Conservation (phyloP, 1,140 invertebrate genomes). For the Drosophila erecta region DNA sequence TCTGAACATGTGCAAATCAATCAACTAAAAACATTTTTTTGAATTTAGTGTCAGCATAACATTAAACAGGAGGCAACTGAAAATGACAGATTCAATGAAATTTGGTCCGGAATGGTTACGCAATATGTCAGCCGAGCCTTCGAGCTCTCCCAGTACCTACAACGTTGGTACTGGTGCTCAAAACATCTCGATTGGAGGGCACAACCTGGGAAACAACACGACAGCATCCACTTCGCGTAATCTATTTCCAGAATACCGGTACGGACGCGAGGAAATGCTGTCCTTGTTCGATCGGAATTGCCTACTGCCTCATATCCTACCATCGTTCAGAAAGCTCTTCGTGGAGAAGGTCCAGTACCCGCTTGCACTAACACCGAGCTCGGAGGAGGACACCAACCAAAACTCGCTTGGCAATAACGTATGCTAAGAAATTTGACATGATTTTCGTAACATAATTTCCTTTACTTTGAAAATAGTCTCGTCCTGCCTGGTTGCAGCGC, state of each 20-base stretch:
- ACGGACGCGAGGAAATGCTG: conserved; percentile 95
- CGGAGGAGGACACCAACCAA: conserved; percentile 89
- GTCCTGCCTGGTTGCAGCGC: conserved; percentile 87
- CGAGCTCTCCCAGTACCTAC: conserved; percentile 53
- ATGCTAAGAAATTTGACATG: conserved; percentile 19
- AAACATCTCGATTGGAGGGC: conserved; percentile 52
- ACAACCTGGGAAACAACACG: conserved; percentile 24
- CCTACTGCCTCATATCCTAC: conserved; percentile 88
- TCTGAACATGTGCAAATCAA: neutral
- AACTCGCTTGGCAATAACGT: conserved; percentile 42
- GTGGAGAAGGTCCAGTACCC: conserved; percentile 91
- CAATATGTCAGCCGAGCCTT: conserved; percentile 86
- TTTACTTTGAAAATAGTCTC: conserved; percentile 40
- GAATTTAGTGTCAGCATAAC: conserved; percentile 28
- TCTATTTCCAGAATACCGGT: conserved; percentile 85
- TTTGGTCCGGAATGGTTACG: conserved; percentile 91
- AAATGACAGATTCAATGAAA: conserved; percentile 90
- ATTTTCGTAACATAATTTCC: neutral
- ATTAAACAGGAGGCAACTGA: conserved; percentile 43
- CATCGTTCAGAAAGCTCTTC: conserved; percentile 88
- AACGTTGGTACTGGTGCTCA: conserved; percentile 22
- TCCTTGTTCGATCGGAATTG: conserved; percentile 90
- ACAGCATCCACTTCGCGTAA: conserved; percentile 47
- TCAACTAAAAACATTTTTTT: conserved; percentile 1
- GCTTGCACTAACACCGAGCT: conserved; percentile 90